Percentiles rank a stretch among this genome's conserved stretches.
Evolutionary conservation across 2,113 vertebrate species (phyloP).

Genomic region (Phrynosoma platyrhinos): DNA sequence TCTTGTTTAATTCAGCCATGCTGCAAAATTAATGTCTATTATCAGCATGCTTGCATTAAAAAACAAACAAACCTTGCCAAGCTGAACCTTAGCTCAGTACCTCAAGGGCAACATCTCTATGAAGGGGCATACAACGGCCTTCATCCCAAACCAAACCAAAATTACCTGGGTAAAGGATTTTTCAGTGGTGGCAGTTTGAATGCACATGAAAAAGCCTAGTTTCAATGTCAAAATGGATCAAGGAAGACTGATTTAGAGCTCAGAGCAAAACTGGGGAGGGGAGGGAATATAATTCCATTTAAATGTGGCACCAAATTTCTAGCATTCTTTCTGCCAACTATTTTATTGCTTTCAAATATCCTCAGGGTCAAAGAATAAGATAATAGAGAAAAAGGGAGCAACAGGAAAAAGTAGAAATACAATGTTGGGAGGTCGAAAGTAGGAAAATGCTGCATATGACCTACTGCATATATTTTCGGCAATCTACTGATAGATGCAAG

Average conservation of each 20-base stretch:
- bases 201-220: neutral
- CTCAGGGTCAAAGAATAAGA: conserved; percentile 27
- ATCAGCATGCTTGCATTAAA: neutral
- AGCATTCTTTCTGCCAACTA: neutral
- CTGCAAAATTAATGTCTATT: conserved; percentile 32
- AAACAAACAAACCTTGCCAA: neutral
- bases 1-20: neutral
- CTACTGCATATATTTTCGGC: neutral
- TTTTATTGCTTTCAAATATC: conserved; percentile 41
- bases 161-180: neutral
- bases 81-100: neutral
- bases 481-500: neutral
- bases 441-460: neutral
- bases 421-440: conserved; percentile 7
- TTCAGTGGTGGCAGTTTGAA: neutral
- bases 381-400: conserved; percentile 6
- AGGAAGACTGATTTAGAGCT: neutral
- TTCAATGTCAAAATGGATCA: neutral
- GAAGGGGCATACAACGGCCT: neutral
- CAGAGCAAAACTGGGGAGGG: fast-evolving
- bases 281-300: conserved; percentile 4
- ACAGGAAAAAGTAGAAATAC: neutral
- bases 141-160: neutral
- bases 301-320: neutral
- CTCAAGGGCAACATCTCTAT: neutral